A percentile compares a stretch with the other conserved stretches of the same genome.
phyloP scores from a whole-genome alignment of 2,113 vertebrate genomes.

The Antennarius striatus region DNA sequence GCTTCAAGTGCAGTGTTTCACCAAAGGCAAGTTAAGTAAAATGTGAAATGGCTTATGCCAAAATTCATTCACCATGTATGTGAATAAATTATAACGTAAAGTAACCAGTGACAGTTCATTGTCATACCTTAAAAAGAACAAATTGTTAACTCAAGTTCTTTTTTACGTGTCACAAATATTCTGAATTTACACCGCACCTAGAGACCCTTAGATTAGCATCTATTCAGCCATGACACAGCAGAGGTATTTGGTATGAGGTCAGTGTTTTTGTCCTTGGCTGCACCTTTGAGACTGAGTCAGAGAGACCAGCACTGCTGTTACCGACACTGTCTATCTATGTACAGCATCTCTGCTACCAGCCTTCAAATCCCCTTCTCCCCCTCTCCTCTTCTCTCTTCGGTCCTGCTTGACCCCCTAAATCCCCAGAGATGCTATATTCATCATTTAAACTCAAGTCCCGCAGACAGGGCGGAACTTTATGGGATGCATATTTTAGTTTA shows the following conservation, averaged over 20 bases:
- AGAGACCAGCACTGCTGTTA: constrained; percentile 52
- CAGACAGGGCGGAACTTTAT: constrained; percentile 28
- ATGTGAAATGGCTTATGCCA: too few species aligned
- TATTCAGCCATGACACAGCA: constrained; percentile 6
- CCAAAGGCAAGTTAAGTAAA: too few species aligned
- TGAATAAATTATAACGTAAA: too few species aligned
- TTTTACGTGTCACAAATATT: too few species aligned
- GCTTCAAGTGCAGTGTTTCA: too few species aligned
- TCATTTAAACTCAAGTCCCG: constrained; percentile 68
- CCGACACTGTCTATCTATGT: constrained; percentile 66
- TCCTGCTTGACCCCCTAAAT: constrained; percentile 9
- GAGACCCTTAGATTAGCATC: background rate
- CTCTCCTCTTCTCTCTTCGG: constrained; percentile 24
- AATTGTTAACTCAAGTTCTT: too few species aligned
- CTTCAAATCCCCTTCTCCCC: constrained; percentile 18
- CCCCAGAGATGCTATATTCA: constrained; percentile 59
- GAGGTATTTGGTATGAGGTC: constrained; percentile 39
- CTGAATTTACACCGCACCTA: too few species aligned
- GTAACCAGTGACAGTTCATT: too few species aligned
- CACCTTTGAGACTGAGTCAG: constrained; percentile 48
- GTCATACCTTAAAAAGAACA: too few species aligned
- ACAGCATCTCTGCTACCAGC: constrained; percentile 45
- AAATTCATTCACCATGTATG: too few species aligned
- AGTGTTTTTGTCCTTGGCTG: constrained; percentile 60
- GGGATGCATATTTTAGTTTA: constrained; percentile 8